These are phyloP conservation scores for Bombus picipes DNA, from an alignment of 1,140 invertebrate genomes.

Conservation along the genomic window DNA sequence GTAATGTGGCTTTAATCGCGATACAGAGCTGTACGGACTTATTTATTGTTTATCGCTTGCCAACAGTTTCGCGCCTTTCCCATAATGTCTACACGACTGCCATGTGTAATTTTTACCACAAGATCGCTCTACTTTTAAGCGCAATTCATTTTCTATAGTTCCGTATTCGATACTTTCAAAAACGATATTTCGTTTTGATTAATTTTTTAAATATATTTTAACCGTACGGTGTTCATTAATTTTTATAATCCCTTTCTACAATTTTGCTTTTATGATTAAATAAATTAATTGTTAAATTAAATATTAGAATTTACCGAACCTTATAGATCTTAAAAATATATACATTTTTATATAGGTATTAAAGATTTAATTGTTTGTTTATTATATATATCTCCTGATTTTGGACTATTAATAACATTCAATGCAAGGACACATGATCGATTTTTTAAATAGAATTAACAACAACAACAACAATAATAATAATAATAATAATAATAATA, in stretches of 20 bases:
- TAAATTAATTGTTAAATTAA: not conserved
- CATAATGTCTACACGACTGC: constrained; percentile 29
- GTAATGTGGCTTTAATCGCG: constrained; percentile 81
- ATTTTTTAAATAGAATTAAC: too few species aligned
- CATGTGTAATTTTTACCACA: constrained; percentile 12
- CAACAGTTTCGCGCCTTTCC: constrained; percentile 69
- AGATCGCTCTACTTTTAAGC: not conserved
- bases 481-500: too few species aligned
- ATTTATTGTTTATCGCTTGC: constrained; percentile 76
- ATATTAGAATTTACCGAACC: not conserved
- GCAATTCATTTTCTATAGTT: not conserved
- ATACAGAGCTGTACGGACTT: constrained; percentile 76
- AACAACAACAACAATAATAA: too few species aligned
- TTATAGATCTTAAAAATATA: not conserved
- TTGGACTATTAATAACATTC: not conserved
- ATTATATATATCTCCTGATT: not conserved
- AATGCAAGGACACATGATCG: not conserved
- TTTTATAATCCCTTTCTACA: not conserved
- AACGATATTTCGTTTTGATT: not conserved
- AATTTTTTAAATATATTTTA: not conserved
- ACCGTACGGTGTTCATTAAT: not conserved
- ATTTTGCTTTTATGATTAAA: not conserved
- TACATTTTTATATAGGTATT: not conserved
- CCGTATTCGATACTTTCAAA: too few species aligned
- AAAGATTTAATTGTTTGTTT: not conserved